A percentile compares a stretch with the other conserved stretches of the same genome.
Conservation (phyloP, 2,888 invertebrate genomes). For the Mythimna loreyi region DNA sequence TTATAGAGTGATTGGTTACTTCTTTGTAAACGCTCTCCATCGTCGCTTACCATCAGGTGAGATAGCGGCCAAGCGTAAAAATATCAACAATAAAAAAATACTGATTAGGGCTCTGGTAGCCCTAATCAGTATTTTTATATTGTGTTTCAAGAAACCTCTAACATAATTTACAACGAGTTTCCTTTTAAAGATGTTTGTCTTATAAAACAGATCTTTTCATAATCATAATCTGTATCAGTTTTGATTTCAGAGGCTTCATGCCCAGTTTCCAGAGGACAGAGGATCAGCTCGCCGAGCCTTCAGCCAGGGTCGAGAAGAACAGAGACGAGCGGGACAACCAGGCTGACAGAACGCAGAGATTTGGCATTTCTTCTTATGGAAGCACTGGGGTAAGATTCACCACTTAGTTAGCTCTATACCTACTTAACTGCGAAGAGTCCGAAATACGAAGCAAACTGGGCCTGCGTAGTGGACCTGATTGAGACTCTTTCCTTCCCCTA, state of each 20-base stretch:
- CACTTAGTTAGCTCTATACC: neutral
- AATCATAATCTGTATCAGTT: slow-evolving; percentile 66
- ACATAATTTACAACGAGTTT: neutral
- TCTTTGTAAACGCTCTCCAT: no score
- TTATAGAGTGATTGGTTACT: no score
- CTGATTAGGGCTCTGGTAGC: no score
- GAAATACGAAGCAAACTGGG: no score
- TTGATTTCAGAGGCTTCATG: slow-evolving; percentile 84
- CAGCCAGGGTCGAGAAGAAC: slow-evolving; percentile 81
- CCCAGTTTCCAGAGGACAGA: slow-evolving; percentile 85
- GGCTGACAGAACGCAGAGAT: slow-evolving; percentile 88
- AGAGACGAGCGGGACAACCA: slow-evolving; percentile 78
- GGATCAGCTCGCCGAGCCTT: slow-evolving; percentile 87
- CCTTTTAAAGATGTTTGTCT: neutral
- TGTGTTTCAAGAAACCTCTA: no score
- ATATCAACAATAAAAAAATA: no score
- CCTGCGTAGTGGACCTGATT: no score
- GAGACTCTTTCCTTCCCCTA: no score
- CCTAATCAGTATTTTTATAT: no score
- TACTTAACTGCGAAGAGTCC: neutral
- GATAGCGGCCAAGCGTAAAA: no score
- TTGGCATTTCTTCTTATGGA: slow-evolving; percentile 90
- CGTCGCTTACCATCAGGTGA: no score
- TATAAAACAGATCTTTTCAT: neutral
- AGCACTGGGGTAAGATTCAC: slow-evolving; percentile 80